These are phyloP conservation scores for Drosophila prolongata DNA, from an alignment of 2,888 invertebrate species.

Conservation along the genomic window DNA sequence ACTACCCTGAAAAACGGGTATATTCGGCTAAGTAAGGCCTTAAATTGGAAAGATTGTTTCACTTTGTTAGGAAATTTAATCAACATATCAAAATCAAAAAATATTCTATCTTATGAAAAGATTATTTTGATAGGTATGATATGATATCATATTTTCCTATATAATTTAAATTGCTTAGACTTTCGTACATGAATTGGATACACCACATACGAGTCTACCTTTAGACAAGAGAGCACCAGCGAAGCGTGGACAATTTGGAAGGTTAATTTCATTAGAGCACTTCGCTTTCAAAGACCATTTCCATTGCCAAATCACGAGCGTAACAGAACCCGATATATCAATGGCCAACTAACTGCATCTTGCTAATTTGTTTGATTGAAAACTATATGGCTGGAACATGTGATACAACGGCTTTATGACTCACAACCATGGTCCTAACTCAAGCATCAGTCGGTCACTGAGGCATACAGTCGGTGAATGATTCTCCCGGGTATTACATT, in stretches of 20 bases:
- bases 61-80: too few species aligned
- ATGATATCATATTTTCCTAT: not conserved
- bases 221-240: constrained; percentile 55
- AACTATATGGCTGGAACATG: constrained; percentile 43
- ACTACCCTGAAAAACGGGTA: constrained; percentile 1
- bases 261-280: constrained; percentile 44
- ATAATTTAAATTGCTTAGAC: constrained; percentile 36
- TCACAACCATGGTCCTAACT: constrained; percentile 37
- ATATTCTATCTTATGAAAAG: not conserved
- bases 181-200: constrained; percentile 21
- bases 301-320: constrained; percentile 50
- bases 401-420: constrained; percentile 55
- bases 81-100: too few species aligned
- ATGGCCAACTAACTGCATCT: constrained; percentile 44
- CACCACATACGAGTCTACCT: constrained; percentile 8
- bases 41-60: not conserved
- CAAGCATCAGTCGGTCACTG: constrained; percentile 37
- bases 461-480: constrained; percentile 20
- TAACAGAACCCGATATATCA: constrained; percentile 29
- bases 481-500: constrained; percentile 25
- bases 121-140: too few species aligned
- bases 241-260: constrained; percentile 63
- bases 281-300: constrained; percentile 38
- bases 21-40: not conserved
- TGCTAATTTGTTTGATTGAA: constrained; percentile 66